phyloP scores from a whole-genome alignment of 2,888 invertebrate genomes.

The Heteromurus nitidus region DNA sequence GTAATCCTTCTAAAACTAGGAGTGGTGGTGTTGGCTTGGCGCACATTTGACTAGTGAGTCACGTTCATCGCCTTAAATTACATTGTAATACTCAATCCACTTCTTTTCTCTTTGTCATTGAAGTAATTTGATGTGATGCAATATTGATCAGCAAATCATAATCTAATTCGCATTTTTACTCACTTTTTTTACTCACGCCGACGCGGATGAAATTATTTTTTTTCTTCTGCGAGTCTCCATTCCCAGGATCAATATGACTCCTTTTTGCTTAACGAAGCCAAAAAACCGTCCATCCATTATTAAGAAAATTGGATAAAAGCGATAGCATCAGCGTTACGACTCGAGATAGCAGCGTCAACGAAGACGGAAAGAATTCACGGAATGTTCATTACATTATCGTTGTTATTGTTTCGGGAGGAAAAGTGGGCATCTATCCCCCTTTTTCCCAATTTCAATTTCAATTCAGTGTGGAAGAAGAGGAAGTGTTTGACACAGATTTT shows the following conservation, averaged over 20 bases:
- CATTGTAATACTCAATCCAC: constrained; percentile 36
- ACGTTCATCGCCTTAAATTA: constrained; percentile 55
- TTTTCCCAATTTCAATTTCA: constrained; percentile 7
- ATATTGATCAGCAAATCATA: constrained; percentile 44
- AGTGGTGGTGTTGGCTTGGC: too few relatives aligned
- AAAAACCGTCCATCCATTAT: constrained; percentile 29
- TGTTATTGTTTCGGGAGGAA: too few relatives aligned
- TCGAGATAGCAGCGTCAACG: background rate
- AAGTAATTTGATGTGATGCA: constrained; percentile 52
- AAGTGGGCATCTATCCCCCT: constrained; percentile 6
- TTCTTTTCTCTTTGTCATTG: background rate
- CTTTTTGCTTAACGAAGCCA: constrained; percentile 14
- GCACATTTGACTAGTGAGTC: background rate
- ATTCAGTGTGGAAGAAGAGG: background rate
- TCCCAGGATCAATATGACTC: background rate
- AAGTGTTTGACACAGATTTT: background rate
- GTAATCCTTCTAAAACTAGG: background rate
- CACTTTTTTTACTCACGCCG: too few relatives aligned
- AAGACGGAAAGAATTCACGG: background rate
- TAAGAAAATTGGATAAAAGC: constrained; percentile 40
- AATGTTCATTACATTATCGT: too few relatives aligned
- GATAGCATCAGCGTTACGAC: constrained; percentile 36
- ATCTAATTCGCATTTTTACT: constrained; percentile 31
- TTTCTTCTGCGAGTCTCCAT: too few relatives aligned
- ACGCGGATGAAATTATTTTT: too few relatives aligned